Evolutionary conservation across 2,888 invertebrate genomes (phyloP), one percentile per base, ranked within the genome.

Genomic region (Troides oblongomaculatus): DNA sequence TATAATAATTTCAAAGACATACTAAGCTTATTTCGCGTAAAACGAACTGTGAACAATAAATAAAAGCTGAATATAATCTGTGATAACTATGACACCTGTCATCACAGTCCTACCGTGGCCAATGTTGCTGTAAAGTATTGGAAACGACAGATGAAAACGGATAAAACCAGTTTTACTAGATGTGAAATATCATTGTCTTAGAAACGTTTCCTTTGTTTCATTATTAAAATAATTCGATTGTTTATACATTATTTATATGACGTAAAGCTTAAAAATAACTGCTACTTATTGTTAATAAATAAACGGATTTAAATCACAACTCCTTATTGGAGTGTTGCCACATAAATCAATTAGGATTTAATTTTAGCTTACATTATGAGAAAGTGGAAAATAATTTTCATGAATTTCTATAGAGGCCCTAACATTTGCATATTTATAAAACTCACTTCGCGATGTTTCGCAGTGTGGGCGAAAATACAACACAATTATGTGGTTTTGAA

Each of bases 401-500:
- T 63, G 58, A 68, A 68, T 46, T 63, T 59, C 63, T 63, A 68
- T 68, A 84, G 87, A 88, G 88, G 87, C 83, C 85, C 79, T 80
- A 77, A 81, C 82, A 90, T 91, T 90, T 90, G 87, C 91, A 88
- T 85, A 81, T 87, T 83, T 82, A 83, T 83, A 57, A 68, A 50
- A 50, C 57, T 68, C 58, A 63, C 58, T 43, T 43, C 14, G 43
- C 30, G 50, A 57, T 68, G 57, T 63, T 68, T 59, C 6, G 68
- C 62, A 62, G 43, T 62, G 56, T 23, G 62, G 43, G 50, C 50
- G 17, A 50, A 50, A 50, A 57, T 56, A 56, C 56, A 5, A 18
- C 56, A 17, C 17, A 21, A n/a, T 21, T 50, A 17, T 17, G 50
- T 50, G 6, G 21, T 8, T 57, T 21, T 57, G n/a, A 57, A 57